These are phyloP conservation scores for Enteromius radiatus DNA, from an alignment of 2,797 vertebrate genomes.

Conservation along the genomic window DNA sequence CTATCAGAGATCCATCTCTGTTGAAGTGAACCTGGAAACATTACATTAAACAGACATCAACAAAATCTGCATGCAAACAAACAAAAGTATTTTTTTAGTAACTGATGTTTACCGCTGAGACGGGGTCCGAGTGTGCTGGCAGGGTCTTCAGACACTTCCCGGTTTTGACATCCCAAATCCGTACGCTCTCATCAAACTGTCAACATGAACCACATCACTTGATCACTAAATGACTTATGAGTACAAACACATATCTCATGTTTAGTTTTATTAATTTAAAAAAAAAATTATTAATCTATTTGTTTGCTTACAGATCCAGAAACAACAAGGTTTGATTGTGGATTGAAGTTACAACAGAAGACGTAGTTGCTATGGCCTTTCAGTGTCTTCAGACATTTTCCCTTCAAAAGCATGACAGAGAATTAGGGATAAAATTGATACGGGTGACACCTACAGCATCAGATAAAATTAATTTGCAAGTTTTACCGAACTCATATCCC, in stretches of 20 bases:
- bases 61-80: background rate
- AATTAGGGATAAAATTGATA: conserved; percentile 2
- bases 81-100: background rate
- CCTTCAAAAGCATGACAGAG: conserved; percentile 70
- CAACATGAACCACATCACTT: conserved; percentile 28
- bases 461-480: background rate
- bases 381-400: conserved; percentile 95
- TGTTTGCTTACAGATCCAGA: conserved; percentile 91
- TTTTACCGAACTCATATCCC: conserved; percentile 93
- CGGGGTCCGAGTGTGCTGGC: conserved; percentile 94
- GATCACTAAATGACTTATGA: background rate
- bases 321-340: conserved; percentile 98
- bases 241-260: background rate
- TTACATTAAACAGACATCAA: conserved; percentile 5
- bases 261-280: background rate
- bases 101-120: conserved; percentile 87
- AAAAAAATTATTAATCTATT: background rate
- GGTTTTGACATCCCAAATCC: conserved; percentile 98
- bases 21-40: conserved; percentile 92
- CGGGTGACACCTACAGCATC: background rate
- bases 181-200: conserved; percentile 94
- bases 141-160: conserved; percentile 97
- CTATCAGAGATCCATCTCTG: conserved; percentile 94
- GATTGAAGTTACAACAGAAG: conserved; percentile 99
- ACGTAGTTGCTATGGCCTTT: conserved; percentile 99